Base-by-base conservation (phyloP, 37 sponge, comb jelly and placozoan genomes). In the Chondrosia reniformis region DNA sequence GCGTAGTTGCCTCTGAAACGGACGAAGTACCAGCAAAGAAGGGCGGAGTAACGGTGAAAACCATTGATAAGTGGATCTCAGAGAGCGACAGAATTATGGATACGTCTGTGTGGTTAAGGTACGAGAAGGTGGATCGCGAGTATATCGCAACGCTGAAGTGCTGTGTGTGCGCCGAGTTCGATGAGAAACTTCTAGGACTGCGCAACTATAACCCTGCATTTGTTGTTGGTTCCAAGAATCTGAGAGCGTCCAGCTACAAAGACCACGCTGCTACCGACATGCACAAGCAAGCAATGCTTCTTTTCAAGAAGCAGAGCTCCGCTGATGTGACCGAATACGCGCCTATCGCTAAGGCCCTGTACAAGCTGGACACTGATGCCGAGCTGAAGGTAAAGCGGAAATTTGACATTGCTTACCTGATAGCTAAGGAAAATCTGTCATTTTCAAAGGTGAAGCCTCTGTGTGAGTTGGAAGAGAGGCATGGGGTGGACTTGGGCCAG, bases 181-280 rank as follows among this genome's bases (percentile, higher is more conserved):
- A 33, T 9, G 67, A 42, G 5, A 83, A 76, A 76, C 44, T 75
- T 6, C 40, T 31, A 31, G 42, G 67, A 2, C 45, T 40, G 54
- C 19, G 55, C 4, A 76, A 84, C 45, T 77, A 77, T 44, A 78
- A 55, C 41, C 37, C 79, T 22, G 79, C 85, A 10, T 84, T 84
- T 37, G 39, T 84, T n/a, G 79, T 46, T 42, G 85, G 85, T 2
- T 72, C 79, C 12, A 78, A 69, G 38, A 84, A 84, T 42, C 76
- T 75, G 27, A 33, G 76, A 33, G 34, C 76, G 21, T 76, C 76
- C 0, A 44, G 49, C 6, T 77, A 73, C 41, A 78, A 84, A 43
- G 85, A 84, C 6, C 85, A 84, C 36, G 75, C 85, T 15, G 61
- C 46, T 8, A 44, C 75, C 6, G 75, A 71, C 24, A 84, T 84